Percentiles rank a stretch among this genome's conserved stretches.
phyloP scores from a whole-genome alignment of 92 coral and sea anemone genomes.

The Epizoanthus stellaris region DNA sequence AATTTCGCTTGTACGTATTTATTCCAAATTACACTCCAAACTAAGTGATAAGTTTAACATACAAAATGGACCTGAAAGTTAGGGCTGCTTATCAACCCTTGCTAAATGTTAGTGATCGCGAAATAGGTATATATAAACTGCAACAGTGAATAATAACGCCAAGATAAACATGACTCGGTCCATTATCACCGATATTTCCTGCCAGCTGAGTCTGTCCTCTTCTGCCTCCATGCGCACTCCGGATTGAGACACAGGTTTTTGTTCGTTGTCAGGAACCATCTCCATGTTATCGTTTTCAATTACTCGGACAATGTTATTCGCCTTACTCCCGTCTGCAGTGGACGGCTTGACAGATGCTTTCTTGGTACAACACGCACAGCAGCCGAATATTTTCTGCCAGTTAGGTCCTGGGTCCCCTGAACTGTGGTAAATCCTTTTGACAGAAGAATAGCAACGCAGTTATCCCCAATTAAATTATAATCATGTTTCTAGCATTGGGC shows the following conservation, averaged over 20 bases:
- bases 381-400: neutral
- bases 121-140: neutral
- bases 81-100: too few species aligned
- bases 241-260: neutral
- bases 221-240: neutral
- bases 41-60: too few species aligned
- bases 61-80: too few species aligned
- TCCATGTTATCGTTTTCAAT: neutral
- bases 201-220: neutral
- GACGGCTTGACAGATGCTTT: neutral
- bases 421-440: neutral
- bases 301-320: neutral
- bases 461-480: too few species aligned
- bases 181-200: neutral
- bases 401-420: neutral
- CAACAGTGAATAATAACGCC: neutral
- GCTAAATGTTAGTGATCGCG: too few species aligned
- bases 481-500: too few species aligned
- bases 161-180: neutral
- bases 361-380: neutral
- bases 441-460: neutral
- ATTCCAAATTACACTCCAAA: too few species aligned
- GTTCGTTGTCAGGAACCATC: neutral
- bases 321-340: neutral
- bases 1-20: too few species aligned